These are phyloP conservation scores for Colinus virginianus DNA, from an alignment of 2,113 vertebrate species.

Conservation along the genomic window DNA sequence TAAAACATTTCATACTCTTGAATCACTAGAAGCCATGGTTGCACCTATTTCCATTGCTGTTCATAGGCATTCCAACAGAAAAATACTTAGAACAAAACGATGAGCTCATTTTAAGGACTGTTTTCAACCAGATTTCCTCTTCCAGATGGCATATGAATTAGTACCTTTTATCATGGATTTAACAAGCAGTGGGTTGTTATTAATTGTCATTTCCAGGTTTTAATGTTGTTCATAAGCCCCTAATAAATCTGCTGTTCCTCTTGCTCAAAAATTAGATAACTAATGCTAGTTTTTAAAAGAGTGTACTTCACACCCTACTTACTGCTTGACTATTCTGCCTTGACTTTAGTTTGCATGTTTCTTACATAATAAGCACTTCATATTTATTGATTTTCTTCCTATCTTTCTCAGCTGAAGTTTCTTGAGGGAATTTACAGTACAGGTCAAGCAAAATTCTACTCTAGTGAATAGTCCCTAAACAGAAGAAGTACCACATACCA, in stretches of 20 bases:
- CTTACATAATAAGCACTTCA: not conserved
- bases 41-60: not conserved
- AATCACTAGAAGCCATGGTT: not conserved
- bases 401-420: not conserved
- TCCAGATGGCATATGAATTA: constrained; percentile 48
- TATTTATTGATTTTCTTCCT: not conserved
- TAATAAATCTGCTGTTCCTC: not conserved
- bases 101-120: constrained; percentile 32
- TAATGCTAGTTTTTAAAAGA: not conserved
- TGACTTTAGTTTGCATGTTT: not conserved
- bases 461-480: not conserved
- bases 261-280: not conserved
- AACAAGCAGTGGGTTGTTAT: not conserved
- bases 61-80: not conserved
- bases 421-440: not conserved
- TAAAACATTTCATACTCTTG: not conserved
- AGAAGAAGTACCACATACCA: not conserved
- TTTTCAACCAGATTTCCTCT: constrained; percentile 1
- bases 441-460: not conserved
- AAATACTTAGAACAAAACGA: constrained; percentile 8
- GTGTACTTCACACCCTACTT: not conserved
- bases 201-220: constrained; percentile 10
- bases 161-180: constrained; percentile 29
- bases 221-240: not conserved
- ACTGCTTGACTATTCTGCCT: not conserved